Evolutionary conservation across 2,888 invertebrate genomes (phyloP).

Genomic region (Tillus elongatus): DNA sequence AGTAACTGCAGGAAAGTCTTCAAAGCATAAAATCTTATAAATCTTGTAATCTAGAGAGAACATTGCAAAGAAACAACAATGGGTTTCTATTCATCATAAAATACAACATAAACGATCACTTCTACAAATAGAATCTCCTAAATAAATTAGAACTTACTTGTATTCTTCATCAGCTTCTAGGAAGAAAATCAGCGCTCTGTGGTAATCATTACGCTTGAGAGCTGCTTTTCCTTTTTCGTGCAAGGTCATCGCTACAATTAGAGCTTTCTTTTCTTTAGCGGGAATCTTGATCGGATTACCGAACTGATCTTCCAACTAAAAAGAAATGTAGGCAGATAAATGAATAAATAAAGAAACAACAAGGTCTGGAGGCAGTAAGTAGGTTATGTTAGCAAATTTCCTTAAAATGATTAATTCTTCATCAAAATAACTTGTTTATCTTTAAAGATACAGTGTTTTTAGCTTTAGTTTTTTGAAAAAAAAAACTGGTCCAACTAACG

Average conservation of each 20-base stretch:
- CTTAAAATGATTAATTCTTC: background rate
- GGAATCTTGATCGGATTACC: slow-evolving; percentile 67
- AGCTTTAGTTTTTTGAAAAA: too few species aligned
- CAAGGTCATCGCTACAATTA: slow-evolving; percentile 68
- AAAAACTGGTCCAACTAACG: background rate
- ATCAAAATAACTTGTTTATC: too few species aligned
- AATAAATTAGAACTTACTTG: slow-evolving; percentile 44
- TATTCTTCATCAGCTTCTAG: slow-evolving; percentile 71
- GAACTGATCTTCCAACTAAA: slow-evolving; percentile 65
- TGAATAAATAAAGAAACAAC: background rate
- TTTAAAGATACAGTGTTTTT: too few species aligned
- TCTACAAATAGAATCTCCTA: too few species aligned
- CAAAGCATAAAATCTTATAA: too few species aligned
- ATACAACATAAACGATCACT: too few species aligned
- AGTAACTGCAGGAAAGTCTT: too few species aligned
- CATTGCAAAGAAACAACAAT: too few species aligned
- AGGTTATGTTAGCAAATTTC: too few species aligned
- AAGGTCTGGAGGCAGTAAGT: background rate
- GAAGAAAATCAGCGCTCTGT: slow-evolving; percentile 62
- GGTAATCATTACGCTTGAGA: slow-evolving; percentile 54
- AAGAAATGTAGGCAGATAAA: slow-evolving; percentile 11
- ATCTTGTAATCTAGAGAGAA: too few species aligned
- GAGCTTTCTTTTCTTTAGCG: slow-evolving; percentile 54
- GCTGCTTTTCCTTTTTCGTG: slow-evolving; percentile 71
- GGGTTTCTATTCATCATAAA: too few species aligned